Percentiles rank a stretch among this genome's conserved stretches.
These are phyloP conservation scores for Montipora capitata DNA, from an alignment of 92 coral and sea anemone genomes.

Conservation along the genomic window DNA sequence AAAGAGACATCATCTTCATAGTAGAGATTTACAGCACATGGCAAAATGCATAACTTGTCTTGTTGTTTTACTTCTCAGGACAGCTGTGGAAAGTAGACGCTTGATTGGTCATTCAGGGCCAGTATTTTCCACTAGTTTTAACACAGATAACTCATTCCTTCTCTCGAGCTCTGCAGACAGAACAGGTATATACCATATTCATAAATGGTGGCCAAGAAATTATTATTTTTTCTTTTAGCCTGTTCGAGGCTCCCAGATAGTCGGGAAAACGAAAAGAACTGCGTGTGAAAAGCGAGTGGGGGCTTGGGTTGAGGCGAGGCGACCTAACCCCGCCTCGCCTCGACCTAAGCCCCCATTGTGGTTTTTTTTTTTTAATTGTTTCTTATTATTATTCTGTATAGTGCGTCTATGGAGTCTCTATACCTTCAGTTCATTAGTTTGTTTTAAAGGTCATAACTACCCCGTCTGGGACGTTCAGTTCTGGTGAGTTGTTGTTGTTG, in stretches of 20 bases:
- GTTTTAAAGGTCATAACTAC: slow-evolving; percentile 96
- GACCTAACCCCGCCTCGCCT: no score
- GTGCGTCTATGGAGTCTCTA: slow-evolving; percentile 97
- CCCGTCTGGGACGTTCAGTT: slow-evolving; percentile 99
- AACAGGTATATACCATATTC: slow-evolving; percentile 64
- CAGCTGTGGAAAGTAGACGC: slow-evolving; percentile 92
- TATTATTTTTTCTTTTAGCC: no score
- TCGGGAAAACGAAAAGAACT: no score
- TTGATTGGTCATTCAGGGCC: slow-evolving; percentile 98
- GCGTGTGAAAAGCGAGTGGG: no score
- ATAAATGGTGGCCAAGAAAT: no score
- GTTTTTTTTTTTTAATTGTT: no score
- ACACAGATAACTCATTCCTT: slow-evolving; percentile 89
- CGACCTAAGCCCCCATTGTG: no score
- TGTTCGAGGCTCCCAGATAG: no score
- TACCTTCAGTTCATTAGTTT: slow-evolving; percentile 91
- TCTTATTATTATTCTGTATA: no score
- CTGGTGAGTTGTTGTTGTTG: slow-evolving; percentile 74
- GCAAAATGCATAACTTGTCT: neutral
- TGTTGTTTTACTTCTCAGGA: slow-evolving; percentile 44
- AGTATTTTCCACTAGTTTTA: slow-evolving; percentile 91
- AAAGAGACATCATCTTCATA: no score
- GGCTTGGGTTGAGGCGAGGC: no score
- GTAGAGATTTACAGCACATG: no score
- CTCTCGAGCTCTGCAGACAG: slow-evolving; percentile 96